Conservation (phyloP, 2,113 vertebrate species). For the Tympanuchus pallidicinctus region DNA sequence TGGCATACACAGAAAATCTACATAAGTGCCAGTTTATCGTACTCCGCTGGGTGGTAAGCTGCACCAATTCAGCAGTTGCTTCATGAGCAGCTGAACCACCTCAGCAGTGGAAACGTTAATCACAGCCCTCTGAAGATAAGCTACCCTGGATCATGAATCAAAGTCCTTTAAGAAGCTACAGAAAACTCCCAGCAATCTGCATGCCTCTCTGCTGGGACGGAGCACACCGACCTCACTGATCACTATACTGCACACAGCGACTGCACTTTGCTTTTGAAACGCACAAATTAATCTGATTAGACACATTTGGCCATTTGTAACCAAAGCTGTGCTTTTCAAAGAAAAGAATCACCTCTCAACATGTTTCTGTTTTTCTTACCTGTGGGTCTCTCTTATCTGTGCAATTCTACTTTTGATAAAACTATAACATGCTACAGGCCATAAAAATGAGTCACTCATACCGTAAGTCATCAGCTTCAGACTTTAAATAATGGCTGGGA, state of each 20-base stretch:
- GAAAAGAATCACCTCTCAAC: fast-evolving
- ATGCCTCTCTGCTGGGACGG: background rate
- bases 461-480: background rate
- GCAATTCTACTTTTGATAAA: background rate
- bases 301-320: background rate
- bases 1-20: constrained; percentile 34
- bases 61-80: constrained; percentile 48
- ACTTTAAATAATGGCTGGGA: background rate
- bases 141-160: constrained; percentile 62
- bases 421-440: background rate
- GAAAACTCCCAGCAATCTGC: constrained; percentile 1
- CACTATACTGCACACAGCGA: fast-evolving
- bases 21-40: constrained; percentile 43
- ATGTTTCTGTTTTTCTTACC: background rate
- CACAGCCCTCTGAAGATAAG: constrained; percentile 50
- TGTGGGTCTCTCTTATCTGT: background rate
- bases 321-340: background rate
- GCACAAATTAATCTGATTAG: background rate
- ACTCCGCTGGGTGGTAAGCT: constrained; percentile 10
- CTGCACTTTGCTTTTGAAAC: background rate
- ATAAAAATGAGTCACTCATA: background rate
- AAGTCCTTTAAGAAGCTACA: constrained; percentile 56
- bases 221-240: background rate
- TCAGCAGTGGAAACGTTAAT: background rate
- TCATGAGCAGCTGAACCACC: constrained; percentile 26